Evolutionary conservation across 2,888 invertebrate genomes (phyloP), one percentile per base, ranked within the genome.

Genomic region (Thereva unica): DNA sequence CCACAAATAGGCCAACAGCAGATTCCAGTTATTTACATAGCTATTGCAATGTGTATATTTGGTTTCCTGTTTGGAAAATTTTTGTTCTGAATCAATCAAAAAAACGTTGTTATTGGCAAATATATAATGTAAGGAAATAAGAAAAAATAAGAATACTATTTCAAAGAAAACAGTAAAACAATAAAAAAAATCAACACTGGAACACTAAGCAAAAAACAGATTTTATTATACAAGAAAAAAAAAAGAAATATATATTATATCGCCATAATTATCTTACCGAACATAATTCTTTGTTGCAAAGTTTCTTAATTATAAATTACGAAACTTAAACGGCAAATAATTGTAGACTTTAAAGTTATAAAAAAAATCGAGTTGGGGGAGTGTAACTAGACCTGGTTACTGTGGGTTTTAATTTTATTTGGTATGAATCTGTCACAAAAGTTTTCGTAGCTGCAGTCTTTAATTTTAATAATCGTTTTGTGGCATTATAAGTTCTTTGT

Each of bases 61-160:
- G 90, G 91, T 78, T 85, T 91, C 78, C 83, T 91, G 80, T 83
- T 91, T 80, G 92, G 91, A 80, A 92, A 91, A 83, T 90, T 88
- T 83, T 82, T 90, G 82, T 89, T 91, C 84, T 92, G 89, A 91
- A 88, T 84, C 78, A 75, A 74, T 75, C 74, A 74, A 71, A 76
- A 74, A 71, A 76, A 45, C 73, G 76, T 61, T 61, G 61, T 61
- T 61, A 61, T 61, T 61, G 61, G 61, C 65, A 68, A 66, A 63
- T 55, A 66, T 67, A 67, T 53, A 69, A 47, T 64, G 67, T 68
- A 69, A 69, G 68, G 23, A 65, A 67, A 49, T 47, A 63, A 37
- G 70, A 69, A 71, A 67, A 66, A 70, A 69, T 68, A 66, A 67
- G 67, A 68, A 53, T 69, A 63, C 67, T 68, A 71, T 69, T 71